These are phyloP conservation scores for Lamellibrachia luymesi DNA, from an alignment of 1,140 invertebrate genomes.

Conservation along the genomic window DNA sequence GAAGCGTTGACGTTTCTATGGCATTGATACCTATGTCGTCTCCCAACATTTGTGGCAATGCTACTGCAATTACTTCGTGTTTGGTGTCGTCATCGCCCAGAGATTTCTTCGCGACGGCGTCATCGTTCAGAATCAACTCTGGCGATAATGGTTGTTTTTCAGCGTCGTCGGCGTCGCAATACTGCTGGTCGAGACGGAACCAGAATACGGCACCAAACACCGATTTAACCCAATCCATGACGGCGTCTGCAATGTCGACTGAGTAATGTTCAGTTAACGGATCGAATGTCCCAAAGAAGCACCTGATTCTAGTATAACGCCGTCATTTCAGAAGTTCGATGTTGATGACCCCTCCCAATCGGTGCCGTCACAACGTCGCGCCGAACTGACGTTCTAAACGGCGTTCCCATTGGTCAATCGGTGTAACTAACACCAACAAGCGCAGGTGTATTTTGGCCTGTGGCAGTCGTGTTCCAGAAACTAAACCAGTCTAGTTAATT, in stretches of 20 bases:
- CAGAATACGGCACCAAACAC: background rate
- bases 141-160: background rate
- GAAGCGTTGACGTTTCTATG: conserved; percentile 9
- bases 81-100: background rate
- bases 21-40: background rate
- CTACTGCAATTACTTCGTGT: background rate
- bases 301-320: background rate
- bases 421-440: background rate
- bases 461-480: no score
- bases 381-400: background rate
- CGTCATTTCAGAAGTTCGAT: background rate
- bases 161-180: background rate
- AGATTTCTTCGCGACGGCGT: background rate
- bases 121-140: background rate
- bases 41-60: background rate
- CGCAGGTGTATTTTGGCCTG: no score
- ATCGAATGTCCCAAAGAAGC: background rate
- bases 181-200: background rate
- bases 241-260: background rate
- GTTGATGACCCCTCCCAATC: conserved; percentile 1
- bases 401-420: background rate
- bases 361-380: background rate
- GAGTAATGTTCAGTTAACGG: background rate
- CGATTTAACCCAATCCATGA: background rate
- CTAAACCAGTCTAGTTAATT: no score